Base-by-base conservation (phyloP, 2,797 vertebrate species). In the Coranthus polyacanthus region DNA sequence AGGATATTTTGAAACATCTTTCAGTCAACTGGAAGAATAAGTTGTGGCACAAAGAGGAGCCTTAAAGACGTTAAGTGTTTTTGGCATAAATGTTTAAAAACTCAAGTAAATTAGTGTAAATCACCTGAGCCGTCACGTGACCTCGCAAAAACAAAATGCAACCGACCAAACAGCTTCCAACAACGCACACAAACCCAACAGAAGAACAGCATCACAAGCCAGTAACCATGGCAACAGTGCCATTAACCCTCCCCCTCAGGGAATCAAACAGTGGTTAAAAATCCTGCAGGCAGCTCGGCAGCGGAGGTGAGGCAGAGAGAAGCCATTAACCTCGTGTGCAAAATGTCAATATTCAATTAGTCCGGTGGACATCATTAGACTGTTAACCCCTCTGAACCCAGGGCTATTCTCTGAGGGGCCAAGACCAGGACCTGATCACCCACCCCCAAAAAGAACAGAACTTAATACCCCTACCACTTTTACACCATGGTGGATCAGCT, bases 331-430 rank as follows among this genome's bases (percentile, higher is more conserved):
- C 68, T 60, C 9, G 10, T 64, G 64, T 81, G 75, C 85, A 88
- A 46, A 82, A 89, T 85, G 90, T 90, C 92, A 90, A 93, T 93
- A 92, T 92, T 93, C 91, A 92, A 93, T 94, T 89, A 92, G 86
- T 78, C 83, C 67, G 59, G 63, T 85, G 84, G 89, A 90, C 84
- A 87, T 91, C 86, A 88, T 91, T 88, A 91, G 86, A 54, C 75
- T 46, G 53, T 58, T 45, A 34, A 67, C 71, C 17, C 21, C 81
- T 87, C 75, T 89, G 88, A 88, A 88, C 86, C 85, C 78, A 8
- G 26, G 26, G 8, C 26, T 29, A 8, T 6, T 29, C 26, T 29
- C 26, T 6, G 26, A 29, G 26, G 26, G 5, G 26, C 9, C n/a
- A 8, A 29, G 26, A 29, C 26, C 9, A 29, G 26, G 9, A n/a